A percentile compares a stretch with the other conserved stretches of the same genome.
phyloP scores from a whole-genome alignment of 2,888 invertebrate genomes.

The Xanthostigma xanthostigma region DNA sequence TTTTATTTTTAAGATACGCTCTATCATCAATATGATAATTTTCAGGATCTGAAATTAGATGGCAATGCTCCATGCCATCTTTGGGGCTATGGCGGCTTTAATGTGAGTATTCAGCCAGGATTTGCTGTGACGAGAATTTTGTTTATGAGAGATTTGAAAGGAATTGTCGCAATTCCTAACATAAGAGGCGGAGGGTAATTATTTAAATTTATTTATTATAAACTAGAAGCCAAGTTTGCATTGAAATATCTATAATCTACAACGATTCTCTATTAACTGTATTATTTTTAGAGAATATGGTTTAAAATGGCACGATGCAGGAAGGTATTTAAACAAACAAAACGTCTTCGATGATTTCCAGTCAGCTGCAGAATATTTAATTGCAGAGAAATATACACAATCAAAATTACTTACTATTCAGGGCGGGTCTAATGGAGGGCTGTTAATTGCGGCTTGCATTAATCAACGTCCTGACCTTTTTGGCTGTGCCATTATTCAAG shows the following conservation, averaged over 20 bases:
- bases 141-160: constrained; percentile 79
- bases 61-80: constrained; percentile 70
- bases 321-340: constrained; percentile 82
- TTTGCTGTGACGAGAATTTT: constrained; percentile 79
- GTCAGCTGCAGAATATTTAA: constrained; percentile 76
- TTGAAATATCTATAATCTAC: background rate
- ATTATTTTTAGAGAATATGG: constrained; percentile 69
- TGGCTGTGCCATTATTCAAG: constrained; percentile 85
- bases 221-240: background rate
- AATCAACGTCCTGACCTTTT: constrained; percentile 93
- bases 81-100: constrained; percentile 97
- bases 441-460: constrained; percentile 85
- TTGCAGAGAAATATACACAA: constrained; percentile 63
- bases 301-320: constrained; percentile 92
- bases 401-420: constrained; percentile 66
- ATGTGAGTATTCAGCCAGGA: constrained; percentile 76
- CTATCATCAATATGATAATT: constrained; percentile 7
- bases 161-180: constrained; percentile 83
- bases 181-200: constrained; percentile 88
- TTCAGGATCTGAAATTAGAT: constrained; percentile 45
- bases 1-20: background rate
- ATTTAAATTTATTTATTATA: constrained; percentile 7
- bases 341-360: constrained; percentile 97
- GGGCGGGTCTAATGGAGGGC: constrained; percentile 95
- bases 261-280: background rate